These are phyloP conservation scores for Rosalia funebris DNA, from an alignment of 2,888 invertebrate species.

Conservation along the genomic window DNA sequence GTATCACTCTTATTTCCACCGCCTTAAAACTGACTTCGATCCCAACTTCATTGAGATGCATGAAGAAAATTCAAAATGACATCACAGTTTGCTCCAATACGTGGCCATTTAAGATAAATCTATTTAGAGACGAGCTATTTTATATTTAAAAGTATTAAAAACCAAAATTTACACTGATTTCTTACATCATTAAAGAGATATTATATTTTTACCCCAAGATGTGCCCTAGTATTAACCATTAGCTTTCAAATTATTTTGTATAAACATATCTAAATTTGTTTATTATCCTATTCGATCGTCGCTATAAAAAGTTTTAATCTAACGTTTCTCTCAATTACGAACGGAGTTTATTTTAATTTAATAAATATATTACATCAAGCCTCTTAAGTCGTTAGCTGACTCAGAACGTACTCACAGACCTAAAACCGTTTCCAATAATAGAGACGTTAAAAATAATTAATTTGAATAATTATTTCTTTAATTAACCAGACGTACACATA, in stretches of 20 bases:
- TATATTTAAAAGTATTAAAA: not conserved
- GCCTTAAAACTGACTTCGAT: too few species aligned
- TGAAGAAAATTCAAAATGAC: too few species aligned
- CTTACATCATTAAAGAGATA: too few species aligned
- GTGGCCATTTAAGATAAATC: too few species aligned
- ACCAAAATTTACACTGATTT: too few species aligned
- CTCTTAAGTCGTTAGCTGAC: constrained; percentile 2
- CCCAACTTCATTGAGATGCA: too few species aligned
- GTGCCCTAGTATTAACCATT: not conserved
- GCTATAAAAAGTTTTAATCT: not conserved
- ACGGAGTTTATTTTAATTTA: constrained; percentile 10
- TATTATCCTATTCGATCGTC: not conserved
- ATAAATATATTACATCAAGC: not conserved
- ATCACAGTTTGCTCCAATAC: too few species aligned
- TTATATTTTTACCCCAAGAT: not conserved
- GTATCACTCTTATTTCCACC: too few species aligned
- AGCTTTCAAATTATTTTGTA: not conserved
- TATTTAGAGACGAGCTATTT: too few species aligned
- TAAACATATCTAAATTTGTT: not conserved
- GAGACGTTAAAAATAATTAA: constrained; percentile 43
- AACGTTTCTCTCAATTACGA: not conserved
- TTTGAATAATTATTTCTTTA: constrained; percentile 41
- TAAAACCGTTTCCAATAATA: constrained; percentile 32
- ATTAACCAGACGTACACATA: constrained; percentile 36
- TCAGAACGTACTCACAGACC: constrained; percentile 13